These are phyloP conservation scores for Agelas oroides DNA, from an alignment of 37 sponge, comb jelly and placozoan genomes.

Conservation along the genomic window DNA sequence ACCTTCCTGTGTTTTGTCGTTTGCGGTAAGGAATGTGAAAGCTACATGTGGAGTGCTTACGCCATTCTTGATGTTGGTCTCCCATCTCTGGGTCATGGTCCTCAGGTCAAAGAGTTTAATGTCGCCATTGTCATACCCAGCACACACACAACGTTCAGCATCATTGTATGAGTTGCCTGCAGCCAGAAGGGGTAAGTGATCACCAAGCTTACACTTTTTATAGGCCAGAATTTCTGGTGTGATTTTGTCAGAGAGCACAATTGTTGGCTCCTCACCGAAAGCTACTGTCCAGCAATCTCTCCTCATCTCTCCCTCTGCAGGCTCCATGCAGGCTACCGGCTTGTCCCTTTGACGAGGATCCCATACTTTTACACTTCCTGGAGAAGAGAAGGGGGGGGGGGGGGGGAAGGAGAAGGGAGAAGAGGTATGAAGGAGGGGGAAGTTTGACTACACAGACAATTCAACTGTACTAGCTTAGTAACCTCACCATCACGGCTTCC, in stretches of 20 bases:
- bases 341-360: slow-evolving; percentile 91
- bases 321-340: slow-evolving; percentile 97
- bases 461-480: too few relatives aligned
- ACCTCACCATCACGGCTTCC: slow-evolving; percentile 96
- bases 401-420: neutral
- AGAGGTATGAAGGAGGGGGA: too few relatives aligned
- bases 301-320: slow-evolving; percentile 89
- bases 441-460: too few relatives aligned
- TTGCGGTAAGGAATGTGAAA: neutral
- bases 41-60: slow-evolving; percentile 51
- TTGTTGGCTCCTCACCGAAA: slow-evolving; percentile 66
- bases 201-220: neutral
- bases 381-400: neutral
- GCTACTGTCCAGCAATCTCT: slow-evolving; percentile 99
- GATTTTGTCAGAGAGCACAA: too few relatives aligned
- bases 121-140: slow-evolving; percentile 99
- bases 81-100: slow-evolving; percentile 95
- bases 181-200: slow-evolving; percentile 8
- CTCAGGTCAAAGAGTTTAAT: slow-evolving; percentile 98
- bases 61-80: slow-evolving; percentile 98
- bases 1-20: too few relatives aligned
- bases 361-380: slow-evolving; percentile 99
- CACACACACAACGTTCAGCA: slow-evolving; percentile 91
- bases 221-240: neutral
- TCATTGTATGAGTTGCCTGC: slow-evolving; percentile 94